Evolutionary conservation across 2,797 vertebrate genomes (phyloP).

Genomic region (Ctenopoma multispine): DNA sequence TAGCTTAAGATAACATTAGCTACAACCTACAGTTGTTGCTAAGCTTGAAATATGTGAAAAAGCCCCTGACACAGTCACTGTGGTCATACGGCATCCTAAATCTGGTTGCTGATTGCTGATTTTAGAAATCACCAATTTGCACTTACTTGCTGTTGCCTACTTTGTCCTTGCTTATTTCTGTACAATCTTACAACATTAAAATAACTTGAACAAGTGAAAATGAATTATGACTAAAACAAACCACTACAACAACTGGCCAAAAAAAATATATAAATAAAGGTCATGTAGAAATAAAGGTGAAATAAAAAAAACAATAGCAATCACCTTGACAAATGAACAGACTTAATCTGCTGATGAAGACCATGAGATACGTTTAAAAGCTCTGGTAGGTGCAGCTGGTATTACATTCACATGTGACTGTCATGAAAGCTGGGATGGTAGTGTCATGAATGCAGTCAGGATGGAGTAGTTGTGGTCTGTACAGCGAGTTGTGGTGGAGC

Average conservation of each 20-base stretch:
- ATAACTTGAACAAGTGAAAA: neutral
- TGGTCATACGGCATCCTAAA: neutral
- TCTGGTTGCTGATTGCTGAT: neutral
- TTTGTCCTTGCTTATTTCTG: too few species aligned
- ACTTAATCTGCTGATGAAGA: neutral
- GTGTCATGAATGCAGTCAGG: conserved; percentile 21
- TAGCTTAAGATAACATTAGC: too few species aligned
- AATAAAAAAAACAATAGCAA: too few species aligned
- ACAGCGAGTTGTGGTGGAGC: conserved; percentile 11
- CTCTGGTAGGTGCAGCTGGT: conserved; percentile 12
- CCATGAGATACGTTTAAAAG: neutral
- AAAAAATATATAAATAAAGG: too few species aligned
- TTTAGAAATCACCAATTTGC: too few species aligned
- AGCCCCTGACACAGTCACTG: too few species aligned
- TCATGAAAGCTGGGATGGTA: conserved; percentile 22
- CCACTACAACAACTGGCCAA: too few species aligned
- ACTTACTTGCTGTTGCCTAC: too few species aligned
- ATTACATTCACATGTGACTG: conserved; percentile 46
- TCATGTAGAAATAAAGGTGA: too few species aligned
- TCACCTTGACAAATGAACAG: too few species aligned
- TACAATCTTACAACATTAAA: neutral
- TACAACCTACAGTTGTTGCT: too few species aligned
- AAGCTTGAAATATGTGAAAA: too few species aligned
- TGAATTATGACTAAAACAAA: neutral
- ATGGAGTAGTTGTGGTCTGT: conserved; percentile 7